These are phyloP conservation scores for Crocodylus rhombifer DNA, from an alignment of 2,797 vertebrate species.

Conservation along the genomic window DNA sequence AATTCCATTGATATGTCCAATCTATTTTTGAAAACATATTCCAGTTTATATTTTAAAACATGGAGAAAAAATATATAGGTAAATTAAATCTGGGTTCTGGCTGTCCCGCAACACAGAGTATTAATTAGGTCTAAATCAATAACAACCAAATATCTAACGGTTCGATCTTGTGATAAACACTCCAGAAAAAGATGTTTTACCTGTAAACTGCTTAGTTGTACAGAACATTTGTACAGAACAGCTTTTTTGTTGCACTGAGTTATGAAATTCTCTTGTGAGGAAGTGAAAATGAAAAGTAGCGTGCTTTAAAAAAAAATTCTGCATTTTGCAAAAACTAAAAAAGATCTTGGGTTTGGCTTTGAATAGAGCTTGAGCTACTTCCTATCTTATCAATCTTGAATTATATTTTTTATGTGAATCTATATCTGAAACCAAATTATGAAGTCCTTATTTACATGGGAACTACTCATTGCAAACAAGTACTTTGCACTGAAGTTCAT, in stretches of 20 bases:
- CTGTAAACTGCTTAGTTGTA: neutral
- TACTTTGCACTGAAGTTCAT: neutral
- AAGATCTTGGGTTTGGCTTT: neutral
- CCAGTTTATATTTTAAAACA: too few species aligned
- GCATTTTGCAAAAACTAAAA: neutral
- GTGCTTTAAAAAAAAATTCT: neutral
- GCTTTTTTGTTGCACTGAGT: neutral
- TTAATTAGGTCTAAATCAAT: neutral
- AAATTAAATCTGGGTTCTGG: neutral
- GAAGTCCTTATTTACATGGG: neutral
- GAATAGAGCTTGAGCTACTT: neutral
- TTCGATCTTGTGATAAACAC: neutral
- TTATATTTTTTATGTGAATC: neutral
- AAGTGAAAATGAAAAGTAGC: neutral
- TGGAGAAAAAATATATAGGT: neutral
- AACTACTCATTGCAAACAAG: neutral
- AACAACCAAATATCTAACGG: neutral
- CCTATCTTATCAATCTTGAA: neutral
- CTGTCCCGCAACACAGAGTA: neutral
- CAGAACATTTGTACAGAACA: neutral
- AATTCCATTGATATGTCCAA: neutral
- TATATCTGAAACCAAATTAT: neutral
- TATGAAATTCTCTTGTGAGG: neutral
- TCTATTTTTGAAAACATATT: too few species aligned
- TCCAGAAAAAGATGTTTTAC: neutral